Percentiles rank a stretch among this genome's conserved stretches.
Conservation (phyloP, 2,113 vertebrate species). For the Tachycineta bicolor region DNA sequence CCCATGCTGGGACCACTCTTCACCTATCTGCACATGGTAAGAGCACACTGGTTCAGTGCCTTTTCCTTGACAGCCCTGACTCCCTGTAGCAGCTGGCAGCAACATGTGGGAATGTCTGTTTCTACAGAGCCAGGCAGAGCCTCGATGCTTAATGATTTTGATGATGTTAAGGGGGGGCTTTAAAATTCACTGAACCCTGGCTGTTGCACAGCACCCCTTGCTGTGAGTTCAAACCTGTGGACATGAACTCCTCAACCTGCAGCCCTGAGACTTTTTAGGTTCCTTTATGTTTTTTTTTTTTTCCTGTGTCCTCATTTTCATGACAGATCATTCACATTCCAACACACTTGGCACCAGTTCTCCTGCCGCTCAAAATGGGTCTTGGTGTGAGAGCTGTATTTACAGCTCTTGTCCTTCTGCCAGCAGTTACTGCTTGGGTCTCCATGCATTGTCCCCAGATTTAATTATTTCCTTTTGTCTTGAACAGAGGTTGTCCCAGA, state of each 20-base stretch:
- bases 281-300: neutral
- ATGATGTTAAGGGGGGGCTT: neutral
- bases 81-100: neutral
- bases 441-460: neutral
- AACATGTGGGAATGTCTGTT: accelerated
- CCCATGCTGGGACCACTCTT: slow-evolving; percentile 92
- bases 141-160: neutral
- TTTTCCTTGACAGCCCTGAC: neutral
- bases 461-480: slow-evolving; percentile 21
- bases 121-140: neutral
- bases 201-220: neutral
- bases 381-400: neutral
- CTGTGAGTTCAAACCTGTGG: neutral
- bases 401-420: neutral
- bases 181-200: neutral
- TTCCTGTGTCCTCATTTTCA: too few species aligned
- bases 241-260: neutral
- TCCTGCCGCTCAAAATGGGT: neutral
- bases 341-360: neutral
- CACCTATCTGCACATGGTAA: slow-evolving; percentile 91
- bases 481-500: slow-evolving; percentile 88
- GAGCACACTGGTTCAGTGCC: neutral
- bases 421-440: neutral
- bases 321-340: neutral
- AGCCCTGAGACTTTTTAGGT: neutral